These are phyloP conservation scores for Gymnogyps californianus DNA, from an alignment of 2,113 vertebrate species.

Conservation along the genomic window DNA sequence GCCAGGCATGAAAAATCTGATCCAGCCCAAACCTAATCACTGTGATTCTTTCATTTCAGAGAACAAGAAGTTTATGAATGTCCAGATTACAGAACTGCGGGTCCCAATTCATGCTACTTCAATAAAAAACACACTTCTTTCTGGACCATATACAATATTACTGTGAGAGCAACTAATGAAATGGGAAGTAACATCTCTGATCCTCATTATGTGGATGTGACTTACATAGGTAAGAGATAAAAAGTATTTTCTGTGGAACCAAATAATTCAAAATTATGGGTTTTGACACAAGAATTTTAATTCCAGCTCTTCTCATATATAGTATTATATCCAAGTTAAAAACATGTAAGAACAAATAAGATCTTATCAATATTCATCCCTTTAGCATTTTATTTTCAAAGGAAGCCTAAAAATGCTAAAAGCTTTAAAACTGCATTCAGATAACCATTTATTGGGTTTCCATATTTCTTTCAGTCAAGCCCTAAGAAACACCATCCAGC, in stretches of 20 bases:
- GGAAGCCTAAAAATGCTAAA: background rate
- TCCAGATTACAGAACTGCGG: conserved; percentile 86
- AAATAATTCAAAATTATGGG: background rate
- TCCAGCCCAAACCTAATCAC: background rate
- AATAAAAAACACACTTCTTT: conserved; percentile 87
- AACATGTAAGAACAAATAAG: background rate
- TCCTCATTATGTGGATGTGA: conserved; percentile 82
- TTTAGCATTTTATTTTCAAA: background rate
- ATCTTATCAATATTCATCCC: background rate
- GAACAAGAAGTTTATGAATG: conserved; percentile 79
- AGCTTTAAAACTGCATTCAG: background rate
- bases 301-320: background rate
- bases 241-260: background rate
- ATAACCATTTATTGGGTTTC: background rate
- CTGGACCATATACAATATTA: conserved; percentile 90
- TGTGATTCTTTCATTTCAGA: conserved; percentile 70
- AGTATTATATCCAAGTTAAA: background rate
- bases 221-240: conserved; percentile 80
- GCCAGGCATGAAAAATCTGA: background rate
- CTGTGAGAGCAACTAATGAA: conserved; percentile 84
- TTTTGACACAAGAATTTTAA: background rate
- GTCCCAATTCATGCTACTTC: conserved; percentile 91
- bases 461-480: background rate
- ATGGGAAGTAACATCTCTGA: conserved; percentile 82
- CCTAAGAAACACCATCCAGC: background rate